Percentiles rank a stretch among this genome's conserved stretches.
Evolutionary conservation across 2,888 invertebrate genomes (phyloP).

Genomic region (Aleiodes leptofemur): DNA sequence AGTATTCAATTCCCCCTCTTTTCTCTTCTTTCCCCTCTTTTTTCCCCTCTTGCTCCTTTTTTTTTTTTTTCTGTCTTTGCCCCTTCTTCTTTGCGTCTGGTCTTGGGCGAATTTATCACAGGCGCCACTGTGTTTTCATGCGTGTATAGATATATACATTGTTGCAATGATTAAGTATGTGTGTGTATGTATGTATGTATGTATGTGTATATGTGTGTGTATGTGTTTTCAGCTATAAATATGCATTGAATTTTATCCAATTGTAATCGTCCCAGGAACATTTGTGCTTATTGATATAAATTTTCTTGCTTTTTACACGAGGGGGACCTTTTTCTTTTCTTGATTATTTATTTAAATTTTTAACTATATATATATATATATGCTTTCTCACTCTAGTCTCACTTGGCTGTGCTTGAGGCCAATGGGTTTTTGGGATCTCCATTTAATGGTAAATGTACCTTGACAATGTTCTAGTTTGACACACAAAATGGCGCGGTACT

Average conservation of each 20-base stretch:
- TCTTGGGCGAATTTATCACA: constrained; percentile 25
- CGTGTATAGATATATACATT: background rate
- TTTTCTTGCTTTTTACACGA: too few species aligned
- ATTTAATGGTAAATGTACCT: too few species aligned
- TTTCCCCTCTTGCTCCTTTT: constrained; percentile 16
- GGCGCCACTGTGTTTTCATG: constrained; percentile 26
- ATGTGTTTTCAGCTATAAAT: background rate
- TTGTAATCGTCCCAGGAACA: too few species aligned
- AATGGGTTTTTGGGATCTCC: too few species aligned
- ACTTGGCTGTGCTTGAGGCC: too few species aligned
- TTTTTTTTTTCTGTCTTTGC: background rate
- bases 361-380: too few species aligned
- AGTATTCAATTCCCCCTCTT: constrained; percentile 31
- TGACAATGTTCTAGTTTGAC: too few species aligned
- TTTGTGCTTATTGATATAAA: too few species aligned
- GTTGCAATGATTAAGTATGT: background rate
- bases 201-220: constrained; percentile 20
- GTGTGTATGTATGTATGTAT: background rate
- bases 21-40: background rate
- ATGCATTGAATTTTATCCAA: constrained; percentile 6
- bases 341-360: too few species aligned
- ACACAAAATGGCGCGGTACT: too few species aligned
- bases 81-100: constrained; percentile 20
- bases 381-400: too few species aligned
- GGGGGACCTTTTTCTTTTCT: too few species aligned